These are phyloP conservation scores for Epizoanthus ramosus DNA, from an alignment of 92 coral and sea anemone species.

Conservation along the genomic window DNA sequence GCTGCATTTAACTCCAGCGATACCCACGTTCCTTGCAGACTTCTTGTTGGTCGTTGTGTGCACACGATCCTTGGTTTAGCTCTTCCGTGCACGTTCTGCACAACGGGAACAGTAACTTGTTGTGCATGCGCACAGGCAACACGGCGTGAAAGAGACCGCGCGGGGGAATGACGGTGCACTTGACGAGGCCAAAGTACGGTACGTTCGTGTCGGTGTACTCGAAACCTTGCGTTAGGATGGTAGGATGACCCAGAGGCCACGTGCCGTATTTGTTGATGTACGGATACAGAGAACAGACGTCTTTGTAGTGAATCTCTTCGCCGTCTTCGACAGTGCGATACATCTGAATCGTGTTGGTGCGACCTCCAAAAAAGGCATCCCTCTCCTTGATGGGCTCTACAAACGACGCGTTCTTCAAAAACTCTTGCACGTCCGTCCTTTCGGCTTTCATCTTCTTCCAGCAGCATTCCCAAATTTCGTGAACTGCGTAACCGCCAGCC, in stretches of 20 bases:
- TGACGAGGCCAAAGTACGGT: not conserved
- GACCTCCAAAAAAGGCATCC: too few species aligned
- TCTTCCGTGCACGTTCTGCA: not conserved
- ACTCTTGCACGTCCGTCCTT: too few species aligned
- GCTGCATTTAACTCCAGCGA: not conserved
- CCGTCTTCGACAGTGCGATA: too few species aligned
- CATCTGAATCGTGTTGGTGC: too few species aligned
- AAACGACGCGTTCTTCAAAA: too few species aligned
- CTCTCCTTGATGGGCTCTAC: too few species aligned
- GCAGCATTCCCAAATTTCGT: too few species aligned
- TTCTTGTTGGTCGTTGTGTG: not conserved
- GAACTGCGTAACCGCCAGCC: too few species aligned
- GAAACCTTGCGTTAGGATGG: not conserved
- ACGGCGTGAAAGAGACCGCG: not conserved
- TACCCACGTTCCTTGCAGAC: not conserved
- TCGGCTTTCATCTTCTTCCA: too few species aligned
- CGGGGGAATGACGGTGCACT: not conserved
- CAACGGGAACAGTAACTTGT: not conserved
- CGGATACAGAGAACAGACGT: not conserved
- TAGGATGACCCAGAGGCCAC: not conserved
- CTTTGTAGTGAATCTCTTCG: too few species aligned
- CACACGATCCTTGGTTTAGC: not conserved
- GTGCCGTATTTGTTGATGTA: not conserved
- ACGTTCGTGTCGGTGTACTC: too few species aligned
- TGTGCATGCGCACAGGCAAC: not conserved